Conservation (phyloP, 1,140 invertebrate species). For the Pararge aegeria region DNA sequence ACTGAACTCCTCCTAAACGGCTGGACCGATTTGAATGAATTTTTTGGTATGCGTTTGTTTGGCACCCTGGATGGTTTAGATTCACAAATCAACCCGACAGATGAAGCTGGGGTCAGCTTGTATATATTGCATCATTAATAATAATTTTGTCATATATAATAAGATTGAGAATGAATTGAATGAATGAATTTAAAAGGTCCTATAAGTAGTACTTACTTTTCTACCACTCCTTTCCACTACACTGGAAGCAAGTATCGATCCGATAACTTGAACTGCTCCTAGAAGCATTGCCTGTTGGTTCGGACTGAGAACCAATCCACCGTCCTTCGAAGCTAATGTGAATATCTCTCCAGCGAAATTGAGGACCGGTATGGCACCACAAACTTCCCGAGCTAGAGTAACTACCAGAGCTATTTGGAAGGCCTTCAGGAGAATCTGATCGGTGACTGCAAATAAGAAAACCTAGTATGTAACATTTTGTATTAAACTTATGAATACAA, state of each 20-base stretch:
- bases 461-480: neutral
- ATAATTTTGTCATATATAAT: no score
- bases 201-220: slow-evolving; percentile 23
- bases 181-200: no score
- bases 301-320: slow-evolving; percentile 25
- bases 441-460: slow-evolving; percentile 29
- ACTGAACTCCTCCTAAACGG: no score
- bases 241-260: slow-evolving; percentile 30
- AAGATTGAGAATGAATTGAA: no score
- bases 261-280: slow-evolving; percentile 33
- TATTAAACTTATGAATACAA: no score
- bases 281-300: slow-evolving; percentile 41
- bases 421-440: slow-evolving; percentile 27
- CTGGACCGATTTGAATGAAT: no score
- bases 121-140: no score
- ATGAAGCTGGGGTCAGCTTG: no score
- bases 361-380: slow-evolving; percentile 35
- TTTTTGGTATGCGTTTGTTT: no score
- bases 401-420: slow-evolving; percentile 36
- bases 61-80: no score
- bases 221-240: slow-evolving; percentile 35
- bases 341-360: slow-evolving; percentile 42
- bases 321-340: slow-evolving; percentile 26
- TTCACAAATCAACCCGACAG: no score
- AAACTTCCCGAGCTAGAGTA: slow-evolving; percentile 29